Base-by-base conservation (phyloP, 2,113 vertebrate species). In the Seriola rivoliana region DNA sequence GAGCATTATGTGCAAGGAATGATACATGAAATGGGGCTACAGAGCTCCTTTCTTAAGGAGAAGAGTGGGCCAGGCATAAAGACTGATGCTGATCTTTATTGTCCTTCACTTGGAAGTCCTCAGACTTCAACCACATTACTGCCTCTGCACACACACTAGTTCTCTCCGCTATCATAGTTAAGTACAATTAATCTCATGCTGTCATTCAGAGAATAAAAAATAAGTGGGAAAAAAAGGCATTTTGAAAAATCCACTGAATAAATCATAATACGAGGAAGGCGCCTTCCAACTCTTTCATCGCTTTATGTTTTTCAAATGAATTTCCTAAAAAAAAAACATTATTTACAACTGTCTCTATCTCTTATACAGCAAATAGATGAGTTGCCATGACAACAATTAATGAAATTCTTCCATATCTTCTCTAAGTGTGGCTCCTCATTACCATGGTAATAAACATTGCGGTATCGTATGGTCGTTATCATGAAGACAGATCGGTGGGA, bases 121-220 rank as follows among this genome's bases (percentile, higher is more conserved):
- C 46, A 75, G 8, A 84, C 79, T 54, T 65, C 32, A 63, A 59
- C 44, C 36, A 40, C 25, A 57, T 50, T 4, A 32, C 34, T 29
- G 48, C 55, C 55, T 85, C 71, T 48, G 34, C 75, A 48, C 68
- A 36, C 62, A 40, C 40, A 54, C 64, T 21, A 46, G 19, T 62
- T 64, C 52, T 3, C 21, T 52, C 38, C 44, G 21, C 55, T 68
- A 57, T 59, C 58, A 80, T 79, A 91, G 88, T 93, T 92, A 91
- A 77, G 79, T 77, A 54, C 81, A 91, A 91, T 93, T 87, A 93
- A 88, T 83, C 67, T 88, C 82, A 84, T 44, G 52, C 82, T 82
- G 77, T 84, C 82, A 77, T 57, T 83, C 19, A 1, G 46, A 69
- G 64, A 46, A 62, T 59, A 62, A 69, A 64, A 79, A 85, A 73